Evolutionary conservation across 2,113 vertebrate genomes (phyloP), one percentile per base, ranked within the genome.

Genomic region (Propithecus coquereli): DNA sequence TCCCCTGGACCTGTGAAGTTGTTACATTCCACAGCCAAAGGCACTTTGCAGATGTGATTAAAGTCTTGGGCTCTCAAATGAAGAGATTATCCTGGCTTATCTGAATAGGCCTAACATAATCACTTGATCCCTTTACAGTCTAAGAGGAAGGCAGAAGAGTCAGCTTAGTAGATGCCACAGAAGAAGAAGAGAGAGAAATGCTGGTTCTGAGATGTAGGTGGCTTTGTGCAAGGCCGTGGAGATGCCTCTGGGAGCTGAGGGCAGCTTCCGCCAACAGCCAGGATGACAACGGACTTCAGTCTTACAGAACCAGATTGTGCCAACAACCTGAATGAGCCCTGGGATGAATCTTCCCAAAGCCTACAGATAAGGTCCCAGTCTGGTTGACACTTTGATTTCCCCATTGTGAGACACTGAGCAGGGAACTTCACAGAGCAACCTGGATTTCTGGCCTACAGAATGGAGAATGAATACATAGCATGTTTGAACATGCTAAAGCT

Each of bases 401-500:
- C 20, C 52, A 43, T 43, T 3, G 27, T 13, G 22, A 54, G 18
- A 68, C 32, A 17, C 30, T 8, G 11, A 22, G 27, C 9, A 47
- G 27, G 50, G 25, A 34, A 27, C 2, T 1, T 32, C 2, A 23
- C 0, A 37, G 23, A 13, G 32, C 20, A 20, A 22, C 3, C 32
- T 1, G 6, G 14, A 16, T 0, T 9, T 59, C 12, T 11, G 25
- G 13, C 43, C 20, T 12, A 4, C 54, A 32, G 8, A 45, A 3
- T 22, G 2, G 3, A 37, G 27, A 71, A 13, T 4, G 14, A 1
- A 32, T 6, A 2, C 0, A 1, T 2, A 5, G 4, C 11, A 0
- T 32, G 2, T 25, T 43, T 23, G 1, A 27, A 76, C 27, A 22
- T 37, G 18, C 11, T 14, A 0, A 23, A 3, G 14, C 7, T 30